Evolutionary conservation across 1,140 invertebrate species (phyloP).

Genomic region (Cheumatopsyche charites): DNA sequence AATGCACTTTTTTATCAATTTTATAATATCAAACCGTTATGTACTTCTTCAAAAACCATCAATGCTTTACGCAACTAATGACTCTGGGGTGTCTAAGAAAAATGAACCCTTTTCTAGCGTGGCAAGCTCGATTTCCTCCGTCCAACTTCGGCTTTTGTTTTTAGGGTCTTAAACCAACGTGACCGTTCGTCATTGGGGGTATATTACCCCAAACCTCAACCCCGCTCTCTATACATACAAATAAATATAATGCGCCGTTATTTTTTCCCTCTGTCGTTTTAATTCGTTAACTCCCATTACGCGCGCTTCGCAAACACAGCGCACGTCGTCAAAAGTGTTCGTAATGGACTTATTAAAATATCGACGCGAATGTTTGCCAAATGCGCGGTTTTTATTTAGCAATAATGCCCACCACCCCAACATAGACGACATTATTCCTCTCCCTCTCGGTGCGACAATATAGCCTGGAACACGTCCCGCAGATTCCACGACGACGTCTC

Average conservation of each 20-base stretch:
- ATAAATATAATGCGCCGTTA: too few relatives aligned
- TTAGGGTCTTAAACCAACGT: conserved; percentile 38
- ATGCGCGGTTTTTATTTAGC: conserved; percentile 16
- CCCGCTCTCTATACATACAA: background rate
- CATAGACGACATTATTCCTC: background rate
- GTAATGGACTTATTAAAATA: conserved; percentile 1
- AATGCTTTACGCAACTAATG: conserved; percentile 31
- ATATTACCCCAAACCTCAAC: background rate
- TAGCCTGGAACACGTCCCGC: conserved; percentile 46
- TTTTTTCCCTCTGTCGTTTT: background rate
- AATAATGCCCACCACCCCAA: conserved; percentile 27
- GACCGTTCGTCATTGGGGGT: conserved; percentile 34
- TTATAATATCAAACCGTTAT: background rate
- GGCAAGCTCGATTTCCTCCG: conserved; percentile 46
- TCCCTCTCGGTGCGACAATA: conserved; percentile 42
- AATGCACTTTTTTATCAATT: background rate
- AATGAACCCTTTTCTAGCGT: conserved; percentile 46
- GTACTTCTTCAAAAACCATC: background rate
- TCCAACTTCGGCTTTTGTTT: conserved; percentile 39
- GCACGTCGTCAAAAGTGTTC: background rate
- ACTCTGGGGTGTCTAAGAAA: conserved; percentile 41
- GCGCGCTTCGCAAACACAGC: background rate
- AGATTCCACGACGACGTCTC: conserved; percentile 48
- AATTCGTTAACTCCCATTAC: too few relatives aligned
- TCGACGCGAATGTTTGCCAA: background rate